Conservation (phyloP, 2,113 vertebrate genomes). For the Dipodomys merriami region DNA sequence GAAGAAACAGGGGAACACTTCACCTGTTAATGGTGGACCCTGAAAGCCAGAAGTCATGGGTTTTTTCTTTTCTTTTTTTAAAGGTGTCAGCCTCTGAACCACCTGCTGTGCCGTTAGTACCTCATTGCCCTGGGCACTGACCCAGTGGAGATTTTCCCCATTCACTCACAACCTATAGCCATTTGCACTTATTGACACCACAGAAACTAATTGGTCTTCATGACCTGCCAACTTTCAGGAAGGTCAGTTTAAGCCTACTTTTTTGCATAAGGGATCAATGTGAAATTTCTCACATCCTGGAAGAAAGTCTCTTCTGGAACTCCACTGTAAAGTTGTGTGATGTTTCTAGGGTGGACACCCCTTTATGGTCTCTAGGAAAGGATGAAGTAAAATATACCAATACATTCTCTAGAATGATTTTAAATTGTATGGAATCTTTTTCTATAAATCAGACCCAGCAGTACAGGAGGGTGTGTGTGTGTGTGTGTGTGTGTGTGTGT, state of each 20-base stretch:
- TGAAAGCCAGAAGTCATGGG: neutral
- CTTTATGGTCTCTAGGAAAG: conserved; percentile 5
- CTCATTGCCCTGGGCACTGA: conserved; percentile 78
- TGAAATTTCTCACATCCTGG: conserved; percentile 61
- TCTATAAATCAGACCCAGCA: conserved; percentile 6
- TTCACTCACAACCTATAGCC: conserved; percentile 73
- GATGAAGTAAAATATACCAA: conserved; percentile 31
- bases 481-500: no score
- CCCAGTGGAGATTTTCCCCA: conserved; percentile 76
- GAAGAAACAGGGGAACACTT: neutral
- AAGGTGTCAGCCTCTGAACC: conserved; percentile 57
- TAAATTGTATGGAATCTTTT: conserved; percentile 28
- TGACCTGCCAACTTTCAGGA: conserved; percentile 73
- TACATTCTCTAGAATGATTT: conserved; percentile 23
- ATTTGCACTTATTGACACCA: conserved; percentile 78
- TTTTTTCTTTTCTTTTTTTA: neutral
- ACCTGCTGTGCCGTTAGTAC: conserved; percentile 71
- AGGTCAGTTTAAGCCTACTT: conserved; percentile 72
- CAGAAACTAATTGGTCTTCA: conserved; percentile 79
- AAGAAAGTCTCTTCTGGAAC: conserved; percentile 43
- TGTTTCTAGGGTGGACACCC: neutral
- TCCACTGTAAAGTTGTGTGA: conserved; percentile 34
- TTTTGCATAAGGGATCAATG: conserved; percentile 57
- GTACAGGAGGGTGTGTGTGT: neutral
- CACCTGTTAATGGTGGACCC: conserved; percentile 1